These are phyloP conservation scores for Cettia cetti DNA, from an alignment of 2,113 vertebrate species.

Conservation along the genomic window DNA sequence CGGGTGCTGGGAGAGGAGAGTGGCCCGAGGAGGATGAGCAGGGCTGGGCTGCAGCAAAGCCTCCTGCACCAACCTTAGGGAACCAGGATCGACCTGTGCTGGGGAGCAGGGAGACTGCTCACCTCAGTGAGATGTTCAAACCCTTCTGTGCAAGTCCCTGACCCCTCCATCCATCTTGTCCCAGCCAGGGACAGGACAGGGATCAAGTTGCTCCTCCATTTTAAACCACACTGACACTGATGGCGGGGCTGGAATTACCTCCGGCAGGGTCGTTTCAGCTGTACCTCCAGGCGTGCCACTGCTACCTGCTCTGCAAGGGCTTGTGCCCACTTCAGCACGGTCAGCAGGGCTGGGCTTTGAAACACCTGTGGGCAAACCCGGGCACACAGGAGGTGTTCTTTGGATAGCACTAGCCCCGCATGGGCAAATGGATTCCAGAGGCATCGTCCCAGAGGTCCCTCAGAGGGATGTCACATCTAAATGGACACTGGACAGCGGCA, in stretches of 20 bases:
- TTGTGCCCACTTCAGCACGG: rapidly evolving
- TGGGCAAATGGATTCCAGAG: neutral
- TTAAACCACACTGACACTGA: neutral
- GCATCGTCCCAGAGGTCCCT: neutral
- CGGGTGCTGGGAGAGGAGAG: neutral
- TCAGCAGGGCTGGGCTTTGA: neutral
- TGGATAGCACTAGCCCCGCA: rapidly evolving
- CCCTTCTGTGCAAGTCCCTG: neutral
- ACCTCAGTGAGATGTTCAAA: neutral
- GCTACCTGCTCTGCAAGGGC: neutral
- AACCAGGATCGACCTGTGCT: neutral
- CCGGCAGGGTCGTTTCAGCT: neutral
- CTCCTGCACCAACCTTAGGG: neutral
- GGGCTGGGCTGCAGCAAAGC: neutral
- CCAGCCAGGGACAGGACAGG: neutral
- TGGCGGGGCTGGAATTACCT: neutral
- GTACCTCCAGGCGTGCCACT: rapidly evolving
- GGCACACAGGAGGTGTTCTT: neutral
- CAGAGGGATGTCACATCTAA: neutral
- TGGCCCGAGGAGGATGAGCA: neutral
- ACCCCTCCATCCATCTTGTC: neutral
- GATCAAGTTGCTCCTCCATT: no score
- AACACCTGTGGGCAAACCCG: neutral
- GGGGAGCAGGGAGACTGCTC: neutral
- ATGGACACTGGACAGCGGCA: rapidly evolving